phyloP scores from a whole-genome alignment of 2,113 vertebrate species.

The Zosterops borbonicus region DNA sequence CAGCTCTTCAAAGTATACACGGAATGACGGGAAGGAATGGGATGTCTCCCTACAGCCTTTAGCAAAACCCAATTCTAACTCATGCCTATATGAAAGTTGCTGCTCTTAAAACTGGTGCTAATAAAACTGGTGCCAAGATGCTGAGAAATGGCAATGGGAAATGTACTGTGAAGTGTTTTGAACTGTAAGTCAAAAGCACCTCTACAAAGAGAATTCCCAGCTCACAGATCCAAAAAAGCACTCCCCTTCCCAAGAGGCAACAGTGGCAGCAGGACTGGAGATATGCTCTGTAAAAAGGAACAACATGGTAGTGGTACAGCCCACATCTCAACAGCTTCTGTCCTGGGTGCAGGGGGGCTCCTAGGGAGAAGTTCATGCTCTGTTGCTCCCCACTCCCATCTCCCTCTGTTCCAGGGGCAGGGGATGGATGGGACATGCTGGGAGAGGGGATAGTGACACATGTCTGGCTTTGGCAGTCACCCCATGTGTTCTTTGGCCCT shows the following conservation, averaged over 20 bases:
- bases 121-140: neutral
- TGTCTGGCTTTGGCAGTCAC: slow-evolving; percentile 23
- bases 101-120: neutral
- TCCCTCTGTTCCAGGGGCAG: neutral
- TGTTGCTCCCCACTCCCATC: neutral
- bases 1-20: neutral
- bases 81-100: neutral
- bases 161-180: slow-evolving; percentile 29
- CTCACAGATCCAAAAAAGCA: neutral
- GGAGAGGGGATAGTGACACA: neutral
- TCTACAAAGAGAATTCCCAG: neutral
- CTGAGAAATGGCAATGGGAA: slow-evolving; percentile 32
- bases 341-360: neutral
- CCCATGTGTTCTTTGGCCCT: slow-evolving; percentile 6
- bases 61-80: slow-evolving; percentile 42
- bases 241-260: neutral
- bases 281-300: neutral
- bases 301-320: neutral
- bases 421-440: neutral
- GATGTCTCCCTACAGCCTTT: neutral
- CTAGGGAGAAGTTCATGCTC: neutral
- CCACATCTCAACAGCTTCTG: too few species aligned
- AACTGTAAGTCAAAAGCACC: neutral
- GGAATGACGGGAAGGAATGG: neutral
- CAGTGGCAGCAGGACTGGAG: neutral